These are phyloP conservation scores for Salvelinus sp. DNA, from an alignment of 2,113 vertebrate genomes.

Conservation along the genomic window DNA sequence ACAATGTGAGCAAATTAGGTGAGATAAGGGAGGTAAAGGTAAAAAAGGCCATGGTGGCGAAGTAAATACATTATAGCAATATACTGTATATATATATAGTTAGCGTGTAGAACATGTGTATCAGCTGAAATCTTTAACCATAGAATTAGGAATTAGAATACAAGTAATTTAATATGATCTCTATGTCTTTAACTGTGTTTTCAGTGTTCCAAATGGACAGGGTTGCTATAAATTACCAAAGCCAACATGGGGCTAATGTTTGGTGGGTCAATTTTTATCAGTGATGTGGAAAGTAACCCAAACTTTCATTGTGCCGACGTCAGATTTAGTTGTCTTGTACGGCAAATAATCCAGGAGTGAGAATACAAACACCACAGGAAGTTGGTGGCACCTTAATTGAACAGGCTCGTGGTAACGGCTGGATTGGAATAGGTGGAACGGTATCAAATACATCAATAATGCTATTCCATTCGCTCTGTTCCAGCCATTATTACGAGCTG, in stretches of 20 bases:
- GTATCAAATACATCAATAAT: too few relatives aligned
- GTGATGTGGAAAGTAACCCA: constrained; percentile 18
- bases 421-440: too few relatives aligned
- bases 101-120: constrained; percentile 36
- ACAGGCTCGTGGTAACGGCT: too few relatives aligned
- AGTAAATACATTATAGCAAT: too few relatives aligned
- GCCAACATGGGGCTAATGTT: constrained; percentile 39
- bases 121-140: constrained; percentile 28
- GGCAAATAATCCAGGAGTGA: neutral
- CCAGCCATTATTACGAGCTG: too few relatives aligned
- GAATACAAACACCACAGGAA: neutral
- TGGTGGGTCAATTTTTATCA: constrained; percentile 55
- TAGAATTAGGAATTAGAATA: too few relatives aligned
- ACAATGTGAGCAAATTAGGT: too few relatives aligned
- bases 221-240: constrained; percentile 50
- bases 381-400: too few relatives aligned
- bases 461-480: too few relatives aligned
- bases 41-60: too few relatives aligned
- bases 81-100: constrained; percentile 9
- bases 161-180: too few relatives aligned
- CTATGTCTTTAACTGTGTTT: neutral
- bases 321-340: neutral
- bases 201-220: constrained; percentile 10
- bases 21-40: too few relatives aligned
- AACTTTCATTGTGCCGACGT: constrained; percentile 12